These are phyloP conservation scores for Danaus plexippus DNA, from an alignment of 1,140 invertebrate genomes.

Conservation along the genomic window DNA sequence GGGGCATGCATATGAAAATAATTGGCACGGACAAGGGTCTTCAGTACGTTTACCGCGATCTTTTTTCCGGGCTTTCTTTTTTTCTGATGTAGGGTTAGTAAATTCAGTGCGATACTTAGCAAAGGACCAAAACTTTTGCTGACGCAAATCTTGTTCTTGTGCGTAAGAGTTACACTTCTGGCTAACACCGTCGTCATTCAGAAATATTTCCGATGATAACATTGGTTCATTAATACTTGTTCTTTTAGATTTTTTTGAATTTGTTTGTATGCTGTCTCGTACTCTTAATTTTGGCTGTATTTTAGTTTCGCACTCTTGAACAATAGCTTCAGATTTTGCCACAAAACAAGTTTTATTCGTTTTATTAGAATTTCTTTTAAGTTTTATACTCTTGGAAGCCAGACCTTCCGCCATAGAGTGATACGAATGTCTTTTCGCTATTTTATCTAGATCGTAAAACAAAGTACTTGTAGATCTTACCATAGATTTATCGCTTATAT, in stretches of 20 bases:
- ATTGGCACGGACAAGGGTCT: conserved; percentile 51
- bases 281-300: conserved; percentile 31
- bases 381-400: conserved; percentile 11
- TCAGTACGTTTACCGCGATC: conserved; percentile 34
- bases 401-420: conserved; percentile 33
- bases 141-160: conserved; percentile 19
- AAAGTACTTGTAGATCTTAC: conserved; percentile 48
- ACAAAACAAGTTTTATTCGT: conserved; percentile 26
- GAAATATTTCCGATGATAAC: conserved; percentile 43
- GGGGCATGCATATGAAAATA: conserved; percentile 53
- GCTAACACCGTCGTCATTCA: conserved; percentile 16
- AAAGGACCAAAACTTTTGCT: conserved; percentile 51
- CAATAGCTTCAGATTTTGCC: conserved; percentile 32
- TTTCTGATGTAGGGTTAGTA: conserved; percentile 32
- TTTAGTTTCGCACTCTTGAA: conserved; percentile 46
- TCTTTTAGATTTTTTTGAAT: conserved; percentile 30
- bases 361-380: too few relatives aligned
- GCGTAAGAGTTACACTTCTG: conserved; percentile 9
- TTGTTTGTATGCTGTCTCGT: conserved; percentile 27
- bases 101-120: conserved; percentile 49
- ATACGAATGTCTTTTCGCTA: conserved; percentile 51
- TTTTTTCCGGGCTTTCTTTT: conserved; percentile 37
- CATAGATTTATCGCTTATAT: conserved; percentile 28
- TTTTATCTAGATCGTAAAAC: conserved; percentile 54
- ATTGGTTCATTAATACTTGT: conserved; percentile 18